Base-by-base conservation (phyloP, 2,113 vertebrate species). In the Cyrtonyx montezumae region DNA sequence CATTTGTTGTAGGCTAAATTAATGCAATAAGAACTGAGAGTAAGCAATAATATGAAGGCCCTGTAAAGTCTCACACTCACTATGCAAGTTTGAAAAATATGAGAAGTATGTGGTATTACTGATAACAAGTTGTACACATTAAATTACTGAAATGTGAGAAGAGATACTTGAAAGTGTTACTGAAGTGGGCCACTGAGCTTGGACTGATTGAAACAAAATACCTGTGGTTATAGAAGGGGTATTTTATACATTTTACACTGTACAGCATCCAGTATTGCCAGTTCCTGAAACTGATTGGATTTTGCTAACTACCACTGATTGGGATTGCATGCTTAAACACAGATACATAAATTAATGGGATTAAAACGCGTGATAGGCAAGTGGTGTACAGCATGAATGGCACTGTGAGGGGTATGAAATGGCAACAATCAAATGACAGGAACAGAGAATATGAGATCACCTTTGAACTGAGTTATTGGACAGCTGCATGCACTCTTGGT, bases 401-500 rank as follows among this genome's bases (percentile, higher is more conserved):
- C 63, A 32, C 23, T 16, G 42, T 48, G 48, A 82, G 19, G 12
- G 11, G 1, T 65, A 59, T 55, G 66, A 88, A 83, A 73, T 56
- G 73, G 42, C 77, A 90, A 90, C 21, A 48, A 37, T 36, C 51
- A 28, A 34, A 37, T 32, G 19, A 30, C 30, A 58, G 55, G 51
- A 75, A 66, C 36, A 87, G 70, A 62, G 30, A 66, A 91, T 58
- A 36, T 89, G 78, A 59, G 55, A 70, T 91, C n/a, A 73, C 49
- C 73, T 88, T 84, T 88, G 45, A 55, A 74, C 74, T 80, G 84
- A 93, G 46, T 90, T 93, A 86, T 90, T 61, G 80, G 66, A 78
- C 86, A 90, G 32, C 77, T 95, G 88, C 56, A 86, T 80, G 73
- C 75, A 51, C 77, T 88, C 61, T 67, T 77, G 65, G 32, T 83